Percentiles rank a stretch among this genome's conserved stretches.
These are phyloP conservation scores for Ceyx erithaca DNA, from an alignment of 2,797 vertebrate species.

Conservation along the genomic window DNA sequence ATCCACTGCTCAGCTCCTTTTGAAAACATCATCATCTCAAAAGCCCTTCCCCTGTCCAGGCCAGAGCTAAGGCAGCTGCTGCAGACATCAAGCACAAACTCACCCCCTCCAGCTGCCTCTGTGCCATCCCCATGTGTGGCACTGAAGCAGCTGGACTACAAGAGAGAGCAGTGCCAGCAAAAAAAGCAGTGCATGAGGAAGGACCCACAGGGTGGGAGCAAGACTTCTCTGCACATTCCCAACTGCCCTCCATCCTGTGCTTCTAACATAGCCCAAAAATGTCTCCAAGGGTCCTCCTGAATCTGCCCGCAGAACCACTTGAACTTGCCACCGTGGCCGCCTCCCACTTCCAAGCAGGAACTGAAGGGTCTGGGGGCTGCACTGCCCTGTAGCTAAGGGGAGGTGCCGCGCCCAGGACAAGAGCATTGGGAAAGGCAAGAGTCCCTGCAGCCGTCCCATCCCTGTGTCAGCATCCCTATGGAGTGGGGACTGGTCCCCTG, in stretches of 20 bases:
- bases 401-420: rapidly evolving
- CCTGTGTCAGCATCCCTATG: neutral
- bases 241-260: neutral
- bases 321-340: neutral
- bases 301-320: rapidly evolving
- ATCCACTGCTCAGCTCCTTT: neutral
- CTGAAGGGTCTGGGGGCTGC: neutral
- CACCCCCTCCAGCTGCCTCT: neutral
- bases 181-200: neutral
- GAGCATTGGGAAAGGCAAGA: rapidly evolving
- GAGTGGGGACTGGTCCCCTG: rapidly evolving
- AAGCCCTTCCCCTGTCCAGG: neutral
- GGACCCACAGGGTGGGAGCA: neutral
- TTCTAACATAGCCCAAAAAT: rapidly evolving
- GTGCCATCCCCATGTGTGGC: rapidly evolving
- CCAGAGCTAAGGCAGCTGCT: neutral
- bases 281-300: rapidly evolving
- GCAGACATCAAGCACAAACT: neutral
- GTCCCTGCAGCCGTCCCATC: rapidly evolving
- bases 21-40: neutral
- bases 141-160: rapidly evolving
- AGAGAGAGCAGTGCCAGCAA: rapidly evolving
- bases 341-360: neutral
- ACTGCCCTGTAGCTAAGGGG: neutral
- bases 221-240: neutral